A percentile compares a stretch with the other conserved stretches of the same genome.
These are phyloP conservation scores for Astreopora myriophthalma DNA, from an alignment of 64 coral and sea anemone genomes.

Conservation along the genomic window DNA sequence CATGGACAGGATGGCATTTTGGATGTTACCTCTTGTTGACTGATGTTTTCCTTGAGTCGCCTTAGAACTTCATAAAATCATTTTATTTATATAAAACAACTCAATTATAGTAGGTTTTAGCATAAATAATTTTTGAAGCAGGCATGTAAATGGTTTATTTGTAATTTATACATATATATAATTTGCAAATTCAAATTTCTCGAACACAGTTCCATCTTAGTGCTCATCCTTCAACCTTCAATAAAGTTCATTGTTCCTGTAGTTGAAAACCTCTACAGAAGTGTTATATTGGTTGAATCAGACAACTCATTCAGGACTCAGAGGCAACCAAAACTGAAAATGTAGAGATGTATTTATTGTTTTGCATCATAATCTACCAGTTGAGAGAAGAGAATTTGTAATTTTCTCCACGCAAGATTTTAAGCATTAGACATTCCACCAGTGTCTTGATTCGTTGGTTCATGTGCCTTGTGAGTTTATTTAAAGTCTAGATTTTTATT, in stretches of 20 bases:
- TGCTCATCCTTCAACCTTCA: background rate
- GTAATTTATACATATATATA: slow-evolving; percentile 87
- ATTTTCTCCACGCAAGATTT: background rate
- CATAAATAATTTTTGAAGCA: slow-evolving; percentile 94
- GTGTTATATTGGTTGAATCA: background rate
- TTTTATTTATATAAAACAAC: slow-evolving; percentile 98
- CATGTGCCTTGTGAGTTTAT: slow-evolving; percentile 11
- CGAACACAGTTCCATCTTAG: slow-evolving; percentile 12
- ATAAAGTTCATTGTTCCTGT: background rate
- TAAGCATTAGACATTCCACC: background rate
- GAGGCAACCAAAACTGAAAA: background rate
- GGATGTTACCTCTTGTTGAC: slow-evolving; percentile 51
- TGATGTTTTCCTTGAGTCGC: slow-evolving; percentile 61
- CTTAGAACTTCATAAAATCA: slow-evolving; percentile 71
- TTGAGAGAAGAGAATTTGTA: background rate
- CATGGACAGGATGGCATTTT: background rate
- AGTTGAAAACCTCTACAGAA: slow-evolving; percentile 7
- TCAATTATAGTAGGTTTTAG: slow-evolving; percentile 95
- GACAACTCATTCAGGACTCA: background rate
- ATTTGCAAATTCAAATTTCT: slow-evolving; percentile 83
- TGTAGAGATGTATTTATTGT: slow-evolving; percentile 5
- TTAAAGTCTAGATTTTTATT: slow-evolving; percentile 42
- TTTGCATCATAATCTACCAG: background rate
- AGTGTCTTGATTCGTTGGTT: background rate
- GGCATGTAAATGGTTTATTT: slow-evolving; percentile 97